A percentile compares a stretch with the other conserved stretches of the same genome.
These are phyloP conservation scores for Coccyzus lansbergi DNA, from an alignment of 2,797 vertebrate genomes.

Conservation along the genomic window DNA sequence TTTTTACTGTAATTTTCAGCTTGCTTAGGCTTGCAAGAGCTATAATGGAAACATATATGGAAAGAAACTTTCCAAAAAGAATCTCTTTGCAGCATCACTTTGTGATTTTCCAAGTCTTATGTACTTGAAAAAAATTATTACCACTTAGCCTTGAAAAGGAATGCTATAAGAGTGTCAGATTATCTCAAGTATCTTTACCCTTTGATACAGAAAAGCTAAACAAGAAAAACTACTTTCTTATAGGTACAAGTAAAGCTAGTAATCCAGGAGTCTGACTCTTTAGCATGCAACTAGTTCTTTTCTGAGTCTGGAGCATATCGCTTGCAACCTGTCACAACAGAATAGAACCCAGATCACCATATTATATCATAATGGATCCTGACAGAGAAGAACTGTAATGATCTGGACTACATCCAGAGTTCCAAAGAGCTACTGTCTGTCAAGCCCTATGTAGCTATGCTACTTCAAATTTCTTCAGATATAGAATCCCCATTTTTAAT, in stretches of 20 bases:
- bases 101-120: not conserved
- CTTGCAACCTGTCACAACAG: not conserved
- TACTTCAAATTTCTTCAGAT: not conserved
- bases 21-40: not conserved
- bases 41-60: not conserved
- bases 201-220: not conserved
- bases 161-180: not conserved
- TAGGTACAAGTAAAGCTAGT: not conserved
- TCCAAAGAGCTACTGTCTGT: not conserved
- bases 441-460: not conserved
- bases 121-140: not conserved
- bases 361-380: rapidly evolving
- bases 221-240: not conserved
- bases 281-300: not conserved
- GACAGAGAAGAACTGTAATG: not conserved
- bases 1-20: not conserved
- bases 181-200: not conserved
- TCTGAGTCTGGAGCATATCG: not conserved
- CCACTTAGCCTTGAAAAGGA: not conserved
- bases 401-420: not conserved
- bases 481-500: not conserved
- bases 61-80: not conserved
- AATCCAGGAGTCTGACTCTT: not conserved
- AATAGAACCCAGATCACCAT: not conserved
- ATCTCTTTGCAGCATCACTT: not conserved